Percentiles rank a stretch among this genome's conserved stretches.
phyloP scores from a whole-genome alignment of 2,797 vertebrate species.

The Halcyon smyrnensis region DNA sequence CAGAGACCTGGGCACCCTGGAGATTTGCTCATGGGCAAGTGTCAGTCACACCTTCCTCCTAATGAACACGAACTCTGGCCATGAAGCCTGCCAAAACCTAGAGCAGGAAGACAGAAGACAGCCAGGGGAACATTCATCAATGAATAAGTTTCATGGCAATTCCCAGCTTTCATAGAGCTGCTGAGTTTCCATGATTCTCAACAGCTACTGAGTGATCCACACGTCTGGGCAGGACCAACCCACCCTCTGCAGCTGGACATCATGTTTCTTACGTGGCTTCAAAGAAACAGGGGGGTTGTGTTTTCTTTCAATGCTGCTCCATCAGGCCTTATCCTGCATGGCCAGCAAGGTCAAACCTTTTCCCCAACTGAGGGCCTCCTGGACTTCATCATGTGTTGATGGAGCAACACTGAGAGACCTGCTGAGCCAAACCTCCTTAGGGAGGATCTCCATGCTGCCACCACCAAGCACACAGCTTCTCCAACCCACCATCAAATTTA shows the following conservation, averaged over 20 bases:
- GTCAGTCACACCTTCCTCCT: background rate
- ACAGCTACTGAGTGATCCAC: background rate
- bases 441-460: background rate
- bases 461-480: background rate
- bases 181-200: background rate
- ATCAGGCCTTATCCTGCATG: background rate
- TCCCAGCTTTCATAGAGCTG: background rate
- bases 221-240: background rate
- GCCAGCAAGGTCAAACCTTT: background rate
- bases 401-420: background rate
- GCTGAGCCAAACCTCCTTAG: rapidly evolving
- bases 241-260: background rate
- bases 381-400: background rate
- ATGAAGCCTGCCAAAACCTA: background rate
- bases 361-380: background rate
- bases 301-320: background rate
- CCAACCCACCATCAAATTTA: background rate
- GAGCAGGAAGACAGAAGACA: background rate
- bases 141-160: background rate
- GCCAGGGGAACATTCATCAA: background rate
- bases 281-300: background rate
- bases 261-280: rapidly evolving
- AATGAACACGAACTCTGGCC: background rate
- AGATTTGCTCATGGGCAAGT: background rate
- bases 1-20: background rate